phyloP scores from a whole-genome alignment of 2,797 vertebrate genomes.

The Leuciscus waleckii region DNA sequence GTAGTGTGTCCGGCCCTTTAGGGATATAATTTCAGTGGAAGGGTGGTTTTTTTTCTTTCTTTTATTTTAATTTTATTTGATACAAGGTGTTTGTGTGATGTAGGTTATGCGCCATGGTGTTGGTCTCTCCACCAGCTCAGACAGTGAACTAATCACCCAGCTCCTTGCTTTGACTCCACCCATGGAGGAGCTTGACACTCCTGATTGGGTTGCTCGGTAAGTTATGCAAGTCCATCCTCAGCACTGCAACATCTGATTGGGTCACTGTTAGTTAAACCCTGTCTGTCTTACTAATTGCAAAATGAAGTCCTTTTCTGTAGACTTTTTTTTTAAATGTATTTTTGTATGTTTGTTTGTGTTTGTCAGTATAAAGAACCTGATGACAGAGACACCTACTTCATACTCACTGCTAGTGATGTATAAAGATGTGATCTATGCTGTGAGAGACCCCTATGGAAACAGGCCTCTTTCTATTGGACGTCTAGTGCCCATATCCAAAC shows the following conservation, averaged over 20 bases:
- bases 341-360: not conserved
- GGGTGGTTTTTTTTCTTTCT: not conserved
- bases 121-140: conserved; percentile 95
- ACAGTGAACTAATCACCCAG: conserved; percentile 97
- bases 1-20: not conserved
- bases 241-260: not conserved
- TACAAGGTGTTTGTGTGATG: conserved; percentile 22
- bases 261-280: not conserved
- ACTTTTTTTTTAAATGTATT: not conserved
- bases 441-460: conserved; percentile 97
- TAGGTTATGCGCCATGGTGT: conserved; percentile 97
- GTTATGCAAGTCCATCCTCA: conserved; percentile 6
- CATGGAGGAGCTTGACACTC: conserved; percentile 87
- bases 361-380: conserved; percentile 94
- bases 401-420: conserved; percentile 96
- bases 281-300: not conserved
- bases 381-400: conserved; percentile 93
- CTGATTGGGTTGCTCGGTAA: conserved; percentile 98
- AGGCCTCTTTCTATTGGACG: conserved; percentile 93
- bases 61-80: not conserved
- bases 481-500: conserved; percentile 88
- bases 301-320: not conserved
- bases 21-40: not conserved
- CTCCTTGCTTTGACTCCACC: conserved; percentile 95
- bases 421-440: conserved; percentile 93